Percentiles rank a stretch among this genome's conserved stretches.
Conservation (phyloP, 2,888 invertebrate genomes). For the Schizotus pectinicornis region DNA sequence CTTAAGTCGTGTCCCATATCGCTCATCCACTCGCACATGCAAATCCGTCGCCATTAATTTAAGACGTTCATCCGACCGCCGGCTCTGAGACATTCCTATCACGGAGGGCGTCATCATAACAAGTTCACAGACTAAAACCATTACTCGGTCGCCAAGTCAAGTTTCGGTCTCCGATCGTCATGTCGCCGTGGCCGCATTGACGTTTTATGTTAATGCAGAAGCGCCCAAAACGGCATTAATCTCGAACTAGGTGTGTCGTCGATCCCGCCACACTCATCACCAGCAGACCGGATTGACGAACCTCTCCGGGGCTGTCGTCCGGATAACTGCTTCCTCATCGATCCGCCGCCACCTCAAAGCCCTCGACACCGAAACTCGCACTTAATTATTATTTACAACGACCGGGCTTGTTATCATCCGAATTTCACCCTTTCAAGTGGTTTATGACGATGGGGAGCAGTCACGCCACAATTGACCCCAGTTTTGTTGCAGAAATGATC, state of each 20-base stretch:
- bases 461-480: constrained; percentile 18
- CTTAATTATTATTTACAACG: constrained; percentile 29
- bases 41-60: constrained; percentile 17
- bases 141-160: constrained; percentile 50
- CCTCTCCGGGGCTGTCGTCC: constrained; percentile 53
- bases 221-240: constrained; percentile 17
- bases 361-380: constrained; percentile 17
- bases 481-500: constrained; percentile 58
- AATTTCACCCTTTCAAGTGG: constrained; percentile 12
- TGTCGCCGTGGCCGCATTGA: constrained; percentile 46
- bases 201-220: constrained; percentile 48
- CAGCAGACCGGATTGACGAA: constrained; percentile 20
- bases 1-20: constrained; percentile 2
- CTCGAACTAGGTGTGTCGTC: constrained; percentile 18
- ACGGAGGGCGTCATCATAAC: constrained; percentile 45
- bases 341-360: constrained; percentile 39
- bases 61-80: constrained; percentile 12
- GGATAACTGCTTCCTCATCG: constrained; percentile 56
- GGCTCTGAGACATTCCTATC: constrained; percentile 25
- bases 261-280: constrained; percentile 21
- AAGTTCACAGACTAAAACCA: constrained; percentile 51
- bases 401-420: constrained; percentile 1
- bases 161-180: constrained; percentile 43
- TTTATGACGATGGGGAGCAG: constrained; percentile 12
- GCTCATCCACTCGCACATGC: constrained; percentile 12